Evolutionary conservation across 2,888 invertebrate species (phyloP).

Genomic region (Temnothorax rugatulus): DNA sequence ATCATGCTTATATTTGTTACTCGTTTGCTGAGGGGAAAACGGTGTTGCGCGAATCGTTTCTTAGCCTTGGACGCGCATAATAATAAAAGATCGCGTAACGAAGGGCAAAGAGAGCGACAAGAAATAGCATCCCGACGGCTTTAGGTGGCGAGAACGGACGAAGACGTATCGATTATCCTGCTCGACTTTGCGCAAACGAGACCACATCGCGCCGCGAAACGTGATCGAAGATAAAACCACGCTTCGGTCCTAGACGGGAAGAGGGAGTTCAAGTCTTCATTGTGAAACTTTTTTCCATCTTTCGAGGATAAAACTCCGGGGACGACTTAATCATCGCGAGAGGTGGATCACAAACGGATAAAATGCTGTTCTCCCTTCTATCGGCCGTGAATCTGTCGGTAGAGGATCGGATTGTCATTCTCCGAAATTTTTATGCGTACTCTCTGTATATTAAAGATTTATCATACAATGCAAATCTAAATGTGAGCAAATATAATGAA

Average conservation of each 20-base stretch:
- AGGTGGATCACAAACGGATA: conserved; percentile 37
- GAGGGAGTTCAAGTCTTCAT: conserved; percentile 56
- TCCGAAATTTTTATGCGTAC: conserved; percentile 5
- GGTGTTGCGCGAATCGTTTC: neutral
- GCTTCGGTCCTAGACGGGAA: conserved; percentile 55
- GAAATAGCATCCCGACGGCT: conserved; percentile 65
- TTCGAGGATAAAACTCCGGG: conserved; percentile 72
- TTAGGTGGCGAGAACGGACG: conserved; percentile 71
- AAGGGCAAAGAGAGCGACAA: conserved; percentile 59
- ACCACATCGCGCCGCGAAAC: conserved; percentile 74
- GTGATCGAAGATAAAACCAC: conserved; percentile 77
- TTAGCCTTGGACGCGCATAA: conserved; percentile 21
- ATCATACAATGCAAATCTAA: neutral
- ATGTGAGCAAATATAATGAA: neutral
- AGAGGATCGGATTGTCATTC: neutral
- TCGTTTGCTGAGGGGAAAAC: neutral
- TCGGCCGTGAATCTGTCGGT: conserved; percentile 63
- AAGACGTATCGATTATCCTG: conserved; percentile 78
- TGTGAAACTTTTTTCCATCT: conserved; percentile 61
- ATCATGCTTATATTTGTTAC: neutral
- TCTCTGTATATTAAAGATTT: neutral
- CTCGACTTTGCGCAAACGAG: conserved; percentile 78
- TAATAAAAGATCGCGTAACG: conserved; percentile 30
- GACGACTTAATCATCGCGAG: conserved; percentile 73
- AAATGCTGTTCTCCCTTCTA: conserved; percentile 34